Evolutionary conservation across 2,888 invertebrate genomes (phyloP).

Genomic region (Himalopsyche tibetana): DNA sequence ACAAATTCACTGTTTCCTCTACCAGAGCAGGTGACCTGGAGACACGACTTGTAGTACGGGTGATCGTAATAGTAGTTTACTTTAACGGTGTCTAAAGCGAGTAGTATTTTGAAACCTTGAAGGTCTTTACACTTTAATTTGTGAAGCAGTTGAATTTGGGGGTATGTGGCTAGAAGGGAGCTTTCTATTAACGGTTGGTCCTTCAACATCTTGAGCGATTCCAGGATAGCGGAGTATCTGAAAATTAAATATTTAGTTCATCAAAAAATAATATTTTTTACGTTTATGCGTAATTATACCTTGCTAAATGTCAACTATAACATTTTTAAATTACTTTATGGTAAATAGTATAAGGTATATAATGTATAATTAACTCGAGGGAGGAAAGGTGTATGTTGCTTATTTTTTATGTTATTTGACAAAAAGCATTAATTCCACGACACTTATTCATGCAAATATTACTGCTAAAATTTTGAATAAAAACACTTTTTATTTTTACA

Average conservation of each 20-base stretch:
- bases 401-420: too few species aligned
- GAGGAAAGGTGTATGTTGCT: too few species aligned
- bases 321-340: too few species aligned
- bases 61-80: constrained; percentile 77
- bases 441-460: too few species aligned
- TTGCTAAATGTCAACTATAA: too few species aligned
- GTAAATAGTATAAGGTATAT: too few species aligned
- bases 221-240: constrained; percentile 55
- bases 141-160: constrained; percentile 75
- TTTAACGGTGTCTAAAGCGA: constrained; percentile 74
- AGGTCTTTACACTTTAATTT: constrained; percentile 76
- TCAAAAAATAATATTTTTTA: too few species aligned
- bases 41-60: constrained; percentile 78
- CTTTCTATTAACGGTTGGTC: constrained; percentile 72
- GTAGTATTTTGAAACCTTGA: constrained; percentile 75
- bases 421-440: too few species aligned
- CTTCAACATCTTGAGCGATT: constrained; percentile 67
- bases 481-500: too few species aligned
- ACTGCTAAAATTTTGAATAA: too few species aligned
- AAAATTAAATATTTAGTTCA: neutral
- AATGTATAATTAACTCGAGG: too few species aligned
- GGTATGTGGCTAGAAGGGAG: constrained; percentile 74
- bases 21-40: constrained; percentile 78
- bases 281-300: too few species aligned
- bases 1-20: constrained; percentile 77